phyloP scores from a whole-genome alignment of 2,113 vertebrate genomes.

The Ceratotherium simum region DNA sequence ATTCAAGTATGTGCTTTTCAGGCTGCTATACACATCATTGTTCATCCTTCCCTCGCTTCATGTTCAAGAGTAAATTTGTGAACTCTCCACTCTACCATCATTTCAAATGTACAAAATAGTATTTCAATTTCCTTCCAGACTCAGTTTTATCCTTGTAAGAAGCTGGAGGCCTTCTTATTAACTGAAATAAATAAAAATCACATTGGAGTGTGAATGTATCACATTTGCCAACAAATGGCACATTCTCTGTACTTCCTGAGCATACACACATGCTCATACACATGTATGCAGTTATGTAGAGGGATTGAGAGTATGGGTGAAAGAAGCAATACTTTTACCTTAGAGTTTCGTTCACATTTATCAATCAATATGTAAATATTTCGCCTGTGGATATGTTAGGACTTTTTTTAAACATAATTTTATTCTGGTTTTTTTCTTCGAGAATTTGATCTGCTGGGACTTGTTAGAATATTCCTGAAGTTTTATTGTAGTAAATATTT shows the following conservation, averaged over 20 bases:
- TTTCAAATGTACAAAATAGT: neutral
- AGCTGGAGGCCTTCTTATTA: neutral
- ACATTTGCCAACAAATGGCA: neutral
- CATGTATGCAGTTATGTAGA: neutral
- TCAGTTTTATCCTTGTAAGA: neutral
- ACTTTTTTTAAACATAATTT: neutral
- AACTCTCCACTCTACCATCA: neutral
- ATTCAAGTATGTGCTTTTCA: neutral
- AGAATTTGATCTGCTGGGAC: neutral
- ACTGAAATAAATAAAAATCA: conserved; percentile 36
- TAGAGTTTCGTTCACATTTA: neutral
- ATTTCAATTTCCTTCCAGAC: neutral
- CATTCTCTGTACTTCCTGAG: neutral
- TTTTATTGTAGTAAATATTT: neutral
- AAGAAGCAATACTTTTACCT: neutral
- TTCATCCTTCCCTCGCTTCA: neutral
- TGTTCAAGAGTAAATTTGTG: neutral
- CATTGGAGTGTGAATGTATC: neutral
- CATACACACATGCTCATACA: neutral
- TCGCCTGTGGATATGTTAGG: neutral
- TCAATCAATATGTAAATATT: neutral
- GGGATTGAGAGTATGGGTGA: neutral
- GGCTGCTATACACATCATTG: neutral
- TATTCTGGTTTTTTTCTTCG: neutral
- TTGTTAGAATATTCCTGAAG: neutral